Percentiles rank a stretch among this genome's conserved stretches.
phyloP scores from a whole-genome alignment of 2,888 invertebrate genomes.

The Papilio gigon region DNA sequence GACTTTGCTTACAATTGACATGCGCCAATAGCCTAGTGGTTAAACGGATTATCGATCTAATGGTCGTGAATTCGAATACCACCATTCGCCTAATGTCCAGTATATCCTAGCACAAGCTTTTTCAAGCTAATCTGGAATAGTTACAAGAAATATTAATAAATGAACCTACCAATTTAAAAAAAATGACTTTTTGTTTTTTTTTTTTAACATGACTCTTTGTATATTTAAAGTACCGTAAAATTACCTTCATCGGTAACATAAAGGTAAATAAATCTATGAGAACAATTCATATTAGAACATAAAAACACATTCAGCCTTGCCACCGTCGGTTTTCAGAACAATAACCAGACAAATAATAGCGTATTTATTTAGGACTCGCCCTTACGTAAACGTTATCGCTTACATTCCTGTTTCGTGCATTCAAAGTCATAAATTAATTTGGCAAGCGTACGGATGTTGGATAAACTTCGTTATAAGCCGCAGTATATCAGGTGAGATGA shows the following conservation, averaged over 20 bases:
- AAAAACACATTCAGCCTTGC: conserved; percentile 25
- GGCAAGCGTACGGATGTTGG: conserved; percentile 24
- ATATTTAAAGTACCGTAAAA: not conserved
- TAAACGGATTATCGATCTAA: no score
- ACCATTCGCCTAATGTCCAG: no score
- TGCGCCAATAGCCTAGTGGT: no score
- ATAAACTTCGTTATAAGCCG: conserved; percentile 33
- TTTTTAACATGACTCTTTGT: no score
- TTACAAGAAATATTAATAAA: no score
- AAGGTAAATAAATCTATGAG: not conserved
- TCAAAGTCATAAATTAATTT: conserved; percentile 42
- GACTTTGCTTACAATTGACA: not conserved
- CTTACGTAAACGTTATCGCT: conserved; percentile 53
- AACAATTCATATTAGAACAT: conserved; percentile 21
- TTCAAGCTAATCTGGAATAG: no score
- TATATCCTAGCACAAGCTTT: no score
- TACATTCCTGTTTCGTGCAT: conserved; percentile 51
- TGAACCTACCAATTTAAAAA: no score
- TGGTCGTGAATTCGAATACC: no score
- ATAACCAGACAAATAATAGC: conserved; percentile 50
- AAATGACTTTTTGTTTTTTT: no score
- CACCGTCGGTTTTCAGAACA: conserved; percentile 26
- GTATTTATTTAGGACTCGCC: conserved; percentile 58
- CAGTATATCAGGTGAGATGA: conserved; percentile 30
- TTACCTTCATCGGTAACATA: not conserved